Evolutionary conservation across 2,888 invertebrate genomes (phyloP), one percentile per base, ranked within the genome.

Genomic region (Geotrupes spiniger): DNA sequence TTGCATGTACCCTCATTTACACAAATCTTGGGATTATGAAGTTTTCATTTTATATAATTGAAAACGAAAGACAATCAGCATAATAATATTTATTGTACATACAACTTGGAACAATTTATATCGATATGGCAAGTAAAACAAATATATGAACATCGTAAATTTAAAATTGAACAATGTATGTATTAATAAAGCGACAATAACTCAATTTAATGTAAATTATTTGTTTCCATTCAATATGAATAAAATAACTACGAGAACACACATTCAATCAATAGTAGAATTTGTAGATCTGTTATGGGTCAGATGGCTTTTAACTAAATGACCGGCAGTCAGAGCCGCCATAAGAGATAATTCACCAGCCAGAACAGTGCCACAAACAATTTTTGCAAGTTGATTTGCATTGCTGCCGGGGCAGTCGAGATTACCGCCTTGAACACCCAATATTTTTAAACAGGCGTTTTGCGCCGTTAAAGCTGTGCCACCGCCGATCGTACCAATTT

Each of bases 281-380:
- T 21, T 41, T n/a, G 17, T 9, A 6, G 39, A 36, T 10, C 50
- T 41, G 41, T 99, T 99, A 69, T 96, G 93, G 67, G 87, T 84
- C 76, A 99, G 85, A 73, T 99, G 98, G 66, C 96, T 96, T 67
- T 87, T 86, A 44, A 99, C 99, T 67, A 99, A 81, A 73, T 98
- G 93, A 25, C 95, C 96, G 55, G 94, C 93, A 29, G 94, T 89
- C 54, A 99, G 76, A 0, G 99, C 97, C 4, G 98, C 92, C 90
- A 99, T 91, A 3, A 99, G 78, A 53, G 96, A 97, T 25, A 99
- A 75, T 73, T 99, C 99, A 11, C 96, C 98, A 4, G 98, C 98
- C 65, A 99, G 77, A 6, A 99, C 99, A 0, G 97, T 90, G 1
- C 87, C 94, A 68, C 96, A 95, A 6, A 99, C 87, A 45, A 99